Conservation (phyloP, 2,797 vertebrate species). For the Chromis chromis region DNA sequence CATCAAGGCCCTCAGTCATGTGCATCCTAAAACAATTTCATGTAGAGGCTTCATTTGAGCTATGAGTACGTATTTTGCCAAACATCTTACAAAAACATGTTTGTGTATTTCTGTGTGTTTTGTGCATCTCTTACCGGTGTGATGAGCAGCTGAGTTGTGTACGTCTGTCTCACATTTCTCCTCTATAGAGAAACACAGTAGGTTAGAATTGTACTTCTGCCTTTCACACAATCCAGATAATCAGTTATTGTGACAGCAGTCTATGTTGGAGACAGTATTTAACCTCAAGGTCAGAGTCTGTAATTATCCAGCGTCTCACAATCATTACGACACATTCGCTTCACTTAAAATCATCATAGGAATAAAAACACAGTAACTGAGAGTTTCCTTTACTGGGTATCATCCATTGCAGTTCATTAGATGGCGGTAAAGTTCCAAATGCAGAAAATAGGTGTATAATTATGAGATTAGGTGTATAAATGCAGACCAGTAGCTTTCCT, state of each 20-base stretch:
- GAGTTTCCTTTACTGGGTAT: no score
- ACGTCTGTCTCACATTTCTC: slow-evolving; percentile 82
- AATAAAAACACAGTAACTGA: no score
- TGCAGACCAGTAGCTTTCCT: no score
- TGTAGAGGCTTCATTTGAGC: neutral
- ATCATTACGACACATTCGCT: no score
- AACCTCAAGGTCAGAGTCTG: neutral
- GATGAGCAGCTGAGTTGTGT: slow-evolving; percentile 86
- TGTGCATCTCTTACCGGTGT: slow-evolving; percentile 83
- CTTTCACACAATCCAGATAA: neutral
- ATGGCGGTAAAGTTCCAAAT: no score
- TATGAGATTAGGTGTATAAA: no score
- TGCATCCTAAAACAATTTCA: neutral
- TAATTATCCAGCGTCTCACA: no score
- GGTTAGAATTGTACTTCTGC: neutral
- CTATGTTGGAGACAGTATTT: neutral
- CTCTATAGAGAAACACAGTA: slow-evolving; percentile 80
- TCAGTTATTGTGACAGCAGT: neutral
- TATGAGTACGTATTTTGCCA: neutral
- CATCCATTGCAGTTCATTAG: no score
- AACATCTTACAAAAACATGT: neutral
- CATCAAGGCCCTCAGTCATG: neutral
- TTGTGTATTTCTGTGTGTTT: neutral
- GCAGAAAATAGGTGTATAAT: no score
- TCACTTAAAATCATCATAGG: no score